A percentile compares a stretch with the other conserved stretches of the same genome.
phyloP scores from a whole-genome alignment of 1,140 invertebrate species.

The Vanessa atalanta region DNA sequence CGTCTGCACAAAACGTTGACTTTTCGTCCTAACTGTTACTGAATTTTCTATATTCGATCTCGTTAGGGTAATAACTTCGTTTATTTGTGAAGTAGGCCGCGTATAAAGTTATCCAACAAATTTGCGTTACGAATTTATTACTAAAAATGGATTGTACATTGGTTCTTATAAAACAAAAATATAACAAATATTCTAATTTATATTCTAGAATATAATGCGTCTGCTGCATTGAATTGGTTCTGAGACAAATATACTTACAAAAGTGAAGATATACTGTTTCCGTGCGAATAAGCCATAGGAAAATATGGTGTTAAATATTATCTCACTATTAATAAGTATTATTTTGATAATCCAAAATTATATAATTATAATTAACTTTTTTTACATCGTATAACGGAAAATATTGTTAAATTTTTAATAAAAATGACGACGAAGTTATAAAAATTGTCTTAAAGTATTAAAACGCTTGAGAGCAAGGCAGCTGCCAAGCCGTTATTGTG shows the following conservation, averaged over 20 bases:
- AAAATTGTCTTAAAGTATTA: constrained; percentile 5
- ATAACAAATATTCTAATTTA: too few species aligned
- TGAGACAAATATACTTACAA: too few species aligned
- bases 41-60: constrained; percentile 12
- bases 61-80: constrained; percentile 19
- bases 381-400: too few species aligned
- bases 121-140: neutral
- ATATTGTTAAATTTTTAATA: neutral
- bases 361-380: too few species aligned
- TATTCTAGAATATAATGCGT: too few species aligned
- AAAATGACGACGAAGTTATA: neutral
- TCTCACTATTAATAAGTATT: too few species aligned
- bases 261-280: too few species aligned
- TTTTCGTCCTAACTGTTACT: constrained; percentile 3
- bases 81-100: constrained; percentile 20
- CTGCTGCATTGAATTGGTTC: too few species aligned
- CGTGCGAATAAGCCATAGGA: too few species aligned
- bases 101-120: constrained; percentile 6
- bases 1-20: constrained; percentile 1
- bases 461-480: neutral
- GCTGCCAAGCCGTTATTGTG: constrained; percentile 2
- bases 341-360: too few species aligned
- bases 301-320: too few species aligned
- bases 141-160: neutral
- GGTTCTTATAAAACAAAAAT: neutral